Percentiles rank a stretch among this genome's conserved stretches.
phyloP scores from a whole-genome alignment of 2,113 vertebrate species.

The Nyctibius bracteatus region DNA sequence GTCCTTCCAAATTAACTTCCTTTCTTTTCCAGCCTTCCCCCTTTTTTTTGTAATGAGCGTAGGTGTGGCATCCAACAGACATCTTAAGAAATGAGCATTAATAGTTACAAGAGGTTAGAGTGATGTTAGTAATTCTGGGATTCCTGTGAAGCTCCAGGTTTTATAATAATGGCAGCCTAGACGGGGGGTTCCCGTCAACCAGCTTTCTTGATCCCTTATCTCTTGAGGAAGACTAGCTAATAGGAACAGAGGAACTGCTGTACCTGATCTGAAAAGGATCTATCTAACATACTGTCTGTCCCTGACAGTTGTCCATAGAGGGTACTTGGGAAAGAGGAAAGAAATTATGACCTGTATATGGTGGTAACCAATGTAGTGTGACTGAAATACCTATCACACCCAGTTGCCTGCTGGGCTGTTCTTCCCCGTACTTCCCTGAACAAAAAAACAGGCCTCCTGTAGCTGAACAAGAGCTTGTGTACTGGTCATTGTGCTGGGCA shows the following conservation, averaged over 20 bases:
- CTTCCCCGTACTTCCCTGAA: background rate
- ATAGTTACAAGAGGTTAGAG: background rate
- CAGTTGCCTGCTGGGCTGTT: background rate
- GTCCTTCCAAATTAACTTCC: background rate
- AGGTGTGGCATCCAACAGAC: background rate
- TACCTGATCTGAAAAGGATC: background rate
- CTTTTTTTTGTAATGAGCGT: background rate
- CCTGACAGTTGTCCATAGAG: background rate
- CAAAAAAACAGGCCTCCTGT: rapidly evolving
- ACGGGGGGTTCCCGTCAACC: background rate
- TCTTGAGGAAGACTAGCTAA: background rate
- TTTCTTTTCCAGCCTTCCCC: background rate
- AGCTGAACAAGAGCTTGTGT: background rate
- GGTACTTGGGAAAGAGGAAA: background rate
- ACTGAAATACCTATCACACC: background rate
- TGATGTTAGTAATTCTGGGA: background rate
- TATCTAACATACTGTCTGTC: background rate
- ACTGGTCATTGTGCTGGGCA: background rate
- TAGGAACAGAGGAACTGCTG: background rate
- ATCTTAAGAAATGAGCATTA: background rate
- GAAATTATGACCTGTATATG: background rate
- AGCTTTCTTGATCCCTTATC: background rate
- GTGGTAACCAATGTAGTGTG: background rate
- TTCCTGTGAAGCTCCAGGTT: background rate
- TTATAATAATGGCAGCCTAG: background rate